phyloP scores from a whole-genome alignment of 2,113 vertebrate genomes.

The Bubo scandiacus region DNA sequence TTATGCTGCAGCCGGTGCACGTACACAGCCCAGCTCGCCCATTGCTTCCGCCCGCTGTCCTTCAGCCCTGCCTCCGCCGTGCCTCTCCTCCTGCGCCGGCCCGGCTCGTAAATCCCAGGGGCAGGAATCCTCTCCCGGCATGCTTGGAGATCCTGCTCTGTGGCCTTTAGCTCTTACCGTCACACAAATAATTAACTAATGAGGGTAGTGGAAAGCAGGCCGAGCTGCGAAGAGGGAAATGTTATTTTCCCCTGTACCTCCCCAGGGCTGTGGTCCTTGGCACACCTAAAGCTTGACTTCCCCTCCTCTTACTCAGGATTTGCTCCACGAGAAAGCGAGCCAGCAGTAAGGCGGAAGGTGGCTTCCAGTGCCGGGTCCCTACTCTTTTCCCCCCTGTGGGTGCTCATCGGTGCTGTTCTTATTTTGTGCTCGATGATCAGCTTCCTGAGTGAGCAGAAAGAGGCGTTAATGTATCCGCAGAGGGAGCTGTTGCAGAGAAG shows the following conservation, averaged over 20 bases:
- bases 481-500: background rate
- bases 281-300: background rate
- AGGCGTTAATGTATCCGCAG: background rate
- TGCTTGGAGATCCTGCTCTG: background rate
- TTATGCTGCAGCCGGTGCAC: background rate
- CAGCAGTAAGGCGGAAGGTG: background rate
- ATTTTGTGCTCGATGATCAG: background rate
- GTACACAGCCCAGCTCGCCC: background rate
- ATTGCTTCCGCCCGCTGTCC: background rate
- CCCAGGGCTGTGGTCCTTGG: background rate
- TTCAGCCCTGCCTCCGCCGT: background rate
- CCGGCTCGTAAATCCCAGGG: background rate
- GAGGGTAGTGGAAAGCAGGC: background rate
- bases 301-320: background rate
- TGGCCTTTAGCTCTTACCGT: background rate
- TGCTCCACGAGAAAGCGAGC: background rate
- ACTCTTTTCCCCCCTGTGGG: background rate
- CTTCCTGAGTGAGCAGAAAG: background rate
- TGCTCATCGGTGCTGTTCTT: background rate
- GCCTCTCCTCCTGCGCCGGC: background rate
- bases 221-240: background rate
- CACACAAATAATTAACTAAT: background rate
- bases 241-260: fast-evolving
- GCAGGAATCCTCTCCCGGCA: too few species aligned
- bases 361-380: background rate